Percentiles rank a stretch among this genome's conserved stretches.
These are phyloP conservation scores for Harmothoe impar DNA, from an alignment of 2,888 invertebrate species.

Conservation along the genomic window DNA sequence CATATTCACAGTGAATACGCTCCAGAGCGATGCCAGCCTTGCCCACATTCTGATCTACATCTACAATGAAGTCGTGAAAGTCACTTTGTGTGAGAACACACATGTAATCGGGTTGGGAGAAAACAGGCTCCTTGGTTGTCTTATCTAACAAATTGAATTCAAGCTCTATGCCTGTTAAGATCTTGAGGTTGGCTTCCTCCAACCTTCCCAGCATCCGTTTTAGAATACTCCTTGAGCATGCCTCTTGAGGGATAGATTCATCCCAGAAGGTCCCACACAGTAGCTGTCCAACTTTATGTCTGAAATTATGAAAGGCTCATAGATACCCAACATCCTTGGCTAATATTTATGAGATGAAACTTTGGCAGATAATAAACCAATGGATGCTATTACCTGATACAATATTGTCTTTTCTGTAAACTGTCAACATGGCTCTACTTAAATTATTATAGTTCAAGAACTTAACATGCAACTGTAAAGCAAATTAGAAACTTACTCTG, in stretches of 20 bases:
- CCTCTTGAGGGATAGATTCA: not conserved
- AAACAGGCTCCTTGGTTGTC: not conserved
- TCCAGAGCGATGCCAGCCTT: constrained; percentile 63
- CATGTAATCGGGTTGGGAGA: not conserved
- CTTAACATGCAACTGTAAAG: not conserved
- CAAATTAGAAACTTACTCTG: not conserved
- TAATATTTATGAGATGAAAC: not conserved
- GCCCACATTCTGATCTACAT: constrained; percentile 61
- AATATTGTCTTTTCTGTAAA: not conserved
- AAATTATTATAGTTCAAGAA: not conserved
- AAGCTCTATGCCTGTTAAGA: not conserved
- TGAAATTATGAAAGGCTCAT: not conserved
- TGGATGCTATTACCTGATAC: not conserved
- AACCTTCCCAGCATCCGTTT: not conserved
- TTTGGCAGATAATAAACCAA: not conserved
- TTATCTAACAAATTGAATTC: not conserved
- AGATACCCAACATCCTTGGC: not conserved
- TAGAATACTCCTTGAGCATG: not conserved
- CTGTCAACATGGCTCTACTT: not conserved
- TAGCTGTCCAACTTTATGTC: not conserved
- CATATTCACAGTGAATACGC: constrained; percentile 66
- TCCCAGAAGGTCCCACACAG: not conserved
- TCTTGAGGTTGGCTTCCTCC: not conserved
- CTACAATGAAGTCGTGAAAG: not conserved
- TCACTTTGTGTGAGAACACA: not conserved